These are phyloP conservation scores for Chaunax sp. DNA, from an alignment of 2,797 vertebrate species.

Conservation along the genomic window DNA sequence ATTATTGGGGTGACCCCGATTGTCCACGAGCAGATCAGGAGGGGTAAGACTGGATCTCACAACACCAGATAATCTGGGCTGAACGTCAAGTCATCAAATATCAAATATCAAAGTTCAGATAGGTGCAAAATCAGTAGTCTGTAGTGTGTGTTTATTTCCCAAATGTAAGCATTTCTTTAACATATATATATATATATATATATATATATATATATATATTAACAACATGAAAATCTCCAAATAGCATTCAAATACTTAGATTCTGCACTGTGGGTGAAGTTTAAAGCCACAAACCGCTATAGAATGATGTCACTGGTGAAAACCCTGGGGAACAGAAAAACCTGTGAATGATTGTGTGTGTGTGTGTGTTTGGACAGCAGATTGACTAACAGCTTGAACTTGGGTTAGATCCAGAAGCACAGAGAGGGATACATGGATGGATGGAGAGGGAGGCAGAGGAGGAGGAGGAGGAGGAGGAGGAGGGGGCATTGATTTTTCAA, in stretches of 20 bases:
- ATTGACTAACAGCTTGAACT: constrained; percentile 84
- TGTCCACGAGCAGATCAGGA: too few relatives aligned
- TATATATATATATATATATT: not conserved
- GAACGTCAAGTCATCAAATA: too few relatives aligned
- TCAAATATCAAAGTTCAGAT: too few relatives aligned
- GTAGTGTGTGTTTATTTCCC: too few relatives aligned
- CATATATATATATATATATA: too few relatives aligned
- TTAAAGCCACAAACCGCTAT: constrained; percentile 24
- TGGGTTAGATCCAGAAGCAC: constrained; percentile 75
- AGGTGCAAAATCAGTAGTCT: too few relatives aligned
- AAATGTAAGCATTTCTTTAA: too few relatives aligned
- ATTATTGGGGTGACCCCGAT: too few relatives aligned
- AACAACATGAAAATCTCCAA: not conserved
- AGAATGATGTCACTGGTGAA: constrained; percentile 36
- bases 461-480: constrained; percentile 27
- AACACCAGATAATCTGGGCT: too few relatives aligned
- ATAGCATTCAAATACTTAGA: constrained; percentile 2
- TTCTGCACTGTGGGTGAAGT: constrained; percentile 15
- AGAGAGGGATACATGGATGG: constrained; percentile 75
- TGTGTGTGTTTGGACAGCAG: constrained; percentile 70
- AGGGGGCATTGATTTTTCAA: constrained; percentile 74
- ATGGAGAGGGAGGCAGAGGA: constrained; percentile 61
- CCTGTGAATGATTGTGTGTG: constrained; percentile 56
- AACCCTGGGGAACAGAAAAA: constrained; percentile 45
- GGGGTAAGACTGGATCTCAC: too few relatives aligned